These are phyloP conservation scores for Laothoe populi DNA, from an alignment of 2,888 invertebrate species.

Conservation along the genomic window DNA sequence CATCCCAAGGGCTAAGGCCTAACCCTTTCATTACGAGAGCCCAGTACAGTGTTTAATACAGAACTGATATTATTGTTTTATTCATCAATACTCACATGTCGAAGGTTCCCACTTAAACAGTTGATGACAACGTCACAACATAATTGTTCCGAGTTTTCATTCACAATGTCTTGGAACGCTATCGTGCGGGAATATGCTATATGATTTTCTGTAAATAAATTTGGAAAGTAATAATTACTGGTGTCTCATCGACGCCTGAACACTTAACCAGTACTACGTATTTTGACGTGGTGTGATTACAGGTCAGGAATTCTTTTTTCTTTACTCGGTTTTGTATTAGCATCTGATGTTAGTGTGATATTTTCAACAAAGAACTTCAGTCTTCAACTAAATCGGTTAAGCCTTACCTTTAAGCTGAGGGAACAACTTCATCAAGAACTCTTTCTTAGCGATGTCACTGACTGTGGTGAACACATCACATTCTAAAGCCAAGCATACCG, in stretches of 20 bases:
- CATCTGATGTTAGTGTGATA: no score
- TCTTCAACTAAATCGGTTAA: slow-evolving; percentile 22
- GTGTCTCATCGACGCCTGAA: no score
- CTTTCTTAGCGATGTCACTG: slow-evolving; percentile 48
- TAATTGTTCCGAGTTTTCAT: slow-evolving; percentile 25
- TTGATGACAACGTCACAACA: slow-evolving; percentile 49
- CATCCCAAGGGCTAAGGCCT: no score
- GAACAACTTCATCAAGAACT: slow-evolving; percentile 48
- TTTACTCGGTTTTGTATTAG: no score
- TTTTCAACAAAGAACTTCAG: no score
- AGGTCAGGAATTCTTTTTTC: no score
- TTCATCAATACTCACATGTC: slow-evolving; percentile 43
- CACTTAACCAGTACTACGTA: no score
- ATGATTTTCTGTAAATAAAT: slow-evolving; percentile 27
- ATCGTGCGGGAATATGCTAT: slow-evolving; percentile 18
- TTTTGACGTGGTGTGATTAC: no score
- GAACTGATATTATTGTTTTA: slow-evolving; percentile 5
- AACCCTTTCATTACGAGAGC: no score
- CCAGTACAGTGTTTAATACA: no score
- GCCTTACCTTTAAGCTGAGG: slow-evolving; percentile 47
- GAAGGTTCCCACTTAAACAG: slow-evolving; percentile 42
- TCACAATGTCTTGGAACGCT: slow-evolving; percentile 22
- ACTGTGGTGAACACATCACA: slow-evolving; percentile 52
- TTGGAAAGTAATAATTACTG: no score
- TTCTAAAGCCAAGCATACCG: slow-evolving; percentile 45